Conservation (phyloP, 2,797 vertebrate species). For the Gephyroberyx darwinii region DNA sequence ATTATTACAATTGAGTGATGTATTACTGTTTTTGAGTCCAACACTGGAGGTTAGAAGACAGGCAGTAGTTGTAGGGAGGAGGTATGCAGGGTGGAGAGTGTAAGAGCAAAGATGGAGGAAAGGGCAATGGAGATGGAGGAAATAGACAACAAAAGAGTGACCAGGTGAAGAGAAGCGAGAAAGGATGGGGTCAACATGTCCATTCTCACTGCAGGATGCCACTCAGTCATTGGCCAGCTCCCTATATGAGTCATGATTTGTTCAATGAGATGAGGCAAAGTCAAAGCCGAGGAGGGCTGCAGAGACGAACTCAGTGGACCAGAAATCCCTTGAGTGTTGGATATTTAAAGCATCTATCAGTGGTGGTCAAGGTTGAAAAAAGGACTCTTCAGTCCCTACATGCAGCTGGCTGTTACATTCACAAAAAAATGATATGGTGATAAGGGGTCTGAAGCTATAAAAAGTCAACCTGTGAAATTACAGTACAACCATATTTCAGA, state of each 20-base stretch:
- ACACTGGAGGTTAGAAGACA: neutral
- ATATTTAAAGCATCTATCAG: neutral
- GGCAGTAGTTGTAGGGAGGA: conserved; percentile 10
- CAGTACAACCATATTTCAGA: neutral
- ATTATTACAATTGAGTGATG: too few relatives aligned
- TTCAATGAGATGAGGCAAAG: neutral
- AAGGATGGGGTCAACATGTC: neutral
- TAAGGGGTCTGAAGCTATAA: neutral
- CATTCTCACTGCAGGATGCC: neutral
- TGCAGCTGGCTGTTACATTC: neutral
- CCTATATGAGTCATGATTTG: neutral
- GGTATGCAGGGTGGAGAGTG: conserved; percentile 1
- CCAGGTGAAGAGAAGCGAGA: conserved; percentile 1
- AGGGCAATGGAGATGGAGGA: conserved; percentile 3
- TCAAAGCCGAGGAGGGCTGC: neutral
- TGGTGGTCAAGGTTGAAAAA: neutral
- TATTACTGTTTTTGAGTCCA: too few relatives aligned
- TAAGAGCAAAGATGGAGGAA: neutral
- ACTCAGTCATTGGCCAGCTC: neutral
- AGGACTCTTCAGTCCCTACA: neutral
- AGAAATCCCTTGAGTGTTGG: neutral
- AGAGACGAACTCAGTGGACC: conserved; percentile 1
- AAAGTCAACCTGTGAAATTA: neutral
- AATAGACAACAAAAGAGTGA: neutral
- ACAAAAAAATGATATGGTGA: neutral